Evolutionary conservation across 2,888 invertebrate genomes (phyloP).

Genomic region (Melipona beecheii): DNA sequence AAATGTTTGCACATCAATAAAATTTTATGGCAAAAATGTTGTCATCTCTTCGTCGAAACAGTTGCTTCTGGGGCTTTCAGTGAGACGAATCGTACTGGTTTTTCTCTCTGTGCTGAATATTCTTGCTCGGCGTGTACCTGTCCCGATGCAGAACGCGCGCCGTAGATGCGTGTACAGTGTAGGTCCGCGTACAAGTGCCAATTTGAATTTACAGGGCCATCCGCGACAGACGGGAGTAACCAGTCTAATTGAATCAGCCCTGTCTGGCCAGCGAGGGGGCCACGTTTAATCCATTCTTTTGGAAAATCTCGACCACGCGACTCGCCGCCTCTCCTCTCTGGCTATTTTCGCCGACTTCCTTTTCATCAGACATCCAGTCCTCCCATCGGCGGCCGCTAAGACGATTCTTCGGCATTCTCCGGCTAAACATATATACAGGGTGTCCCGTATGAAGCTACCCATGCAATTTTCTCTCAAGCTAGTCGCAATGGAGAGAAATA

Average conservation of each 20-base stretch:
- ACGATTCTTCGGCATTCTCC: conserved; percentile 24
- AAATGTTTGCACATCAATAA: no score
- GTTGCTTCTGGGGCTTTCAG: no score
- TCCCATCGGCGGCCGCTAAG: conserved; percentile 23
- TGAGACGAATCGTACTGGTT: no score
- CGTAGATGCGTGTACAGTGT: conserved; percentile 2
- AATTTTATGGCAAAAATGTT: no score
- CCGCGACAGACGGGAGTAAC: conserved; percentile 59
- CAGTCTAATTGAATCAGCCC: conserved; percentile 71
- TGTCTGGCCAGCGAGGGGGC: conserved; percentile 46
- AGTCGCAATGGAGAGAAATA: no score
- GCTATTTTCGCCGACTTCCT: conserved; percentile 29
- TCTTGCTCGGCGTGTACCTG: not conserved
- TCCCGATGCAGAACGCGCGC: not conserved
- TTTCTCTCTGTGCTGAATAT: not conserved
- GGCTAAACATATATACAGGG: not conserved
- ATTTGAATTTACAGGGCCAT: conserved; percentile 66
- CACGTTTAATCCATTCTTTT: conserved; percentile 61
- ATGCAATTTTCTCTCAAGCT: no score
- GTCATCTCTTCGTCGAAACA: no score
- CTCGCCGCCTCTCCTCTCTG: not conserved
- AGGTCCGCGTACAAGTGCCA: conserved; percentile 23
- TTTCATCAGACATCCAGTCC: conserved; percentile 25
- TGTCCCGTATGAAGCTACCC: no score
- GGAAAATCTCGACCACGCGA: conserved; percentile 46